A percentile compares a stretch with the other conserved stretches of the same genome.
Evolutionary conservation across 2,113 vertebrate species (phyloP).

Genomic region (Benitochromis conjunctus): DNA sequence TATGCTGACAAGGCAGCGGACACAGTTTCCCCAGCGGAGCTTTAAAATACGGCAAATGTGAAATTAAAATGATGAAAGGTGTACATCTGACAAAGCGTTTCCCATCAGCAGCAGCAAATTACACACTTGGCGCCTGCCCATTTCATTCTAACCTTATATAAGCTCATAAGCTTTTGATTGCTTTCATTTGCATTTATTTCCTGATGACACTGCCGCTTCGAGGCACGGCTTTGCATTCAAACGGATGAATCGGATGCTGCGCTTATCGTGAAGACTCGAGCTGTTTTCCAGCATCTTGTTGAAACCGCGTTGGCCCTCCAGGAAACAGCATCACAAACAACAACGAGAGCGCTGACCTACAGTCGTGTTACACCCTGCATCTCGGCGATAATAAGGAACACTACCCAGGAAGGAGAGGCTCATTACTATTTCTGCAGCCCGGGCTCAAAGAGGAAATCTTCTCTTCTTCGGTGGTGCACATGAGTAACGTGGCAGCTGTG

Average conservation of each 20-base stretch:
- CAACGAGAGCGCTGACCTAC: neutral
- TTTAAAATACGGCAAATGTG: neutral
- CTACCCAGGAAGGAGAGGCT: neutral
- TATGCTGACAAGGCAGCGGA: neutral
- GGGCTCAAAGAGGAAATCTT: neutral
- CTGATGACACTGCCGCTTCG: neutral
- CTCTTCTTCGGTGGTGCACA: conserved; percentile 15
- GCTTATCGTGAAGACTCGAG: neutral
- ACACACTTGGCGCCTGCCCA: neutral
- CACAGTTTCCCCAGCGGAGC: neutral
- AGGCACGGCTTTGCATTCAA: neutral
- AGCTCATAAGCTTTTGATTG: conserved; percentile 41
- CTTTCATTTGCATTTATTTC: conserved; percentile 51
- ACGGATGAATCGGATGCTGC: neutral
- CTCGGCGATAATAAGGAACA: neutral
- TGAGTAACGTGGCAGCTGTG: conserved; percentile 19
- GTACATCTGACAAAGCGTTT: neutral
- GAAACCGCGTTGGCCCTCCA: neutral
- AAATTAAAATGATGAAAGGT: conserved; percentile 25
- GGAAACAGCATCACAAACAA: neutral
- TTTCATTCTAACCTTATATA: conserved; percentile 20
- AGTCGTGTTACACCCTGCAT: neutral
- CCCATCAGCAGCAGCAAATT: conserved; percentile 1
- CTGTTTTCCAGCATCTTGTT: neutral
- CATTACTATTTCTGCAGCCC: neutral